These are phyloP conservation scores for Sarcophaga rosellei DNA, from an alignment of 2,888 invertebrate genomes.

Conservation along the genomic window DNA sequence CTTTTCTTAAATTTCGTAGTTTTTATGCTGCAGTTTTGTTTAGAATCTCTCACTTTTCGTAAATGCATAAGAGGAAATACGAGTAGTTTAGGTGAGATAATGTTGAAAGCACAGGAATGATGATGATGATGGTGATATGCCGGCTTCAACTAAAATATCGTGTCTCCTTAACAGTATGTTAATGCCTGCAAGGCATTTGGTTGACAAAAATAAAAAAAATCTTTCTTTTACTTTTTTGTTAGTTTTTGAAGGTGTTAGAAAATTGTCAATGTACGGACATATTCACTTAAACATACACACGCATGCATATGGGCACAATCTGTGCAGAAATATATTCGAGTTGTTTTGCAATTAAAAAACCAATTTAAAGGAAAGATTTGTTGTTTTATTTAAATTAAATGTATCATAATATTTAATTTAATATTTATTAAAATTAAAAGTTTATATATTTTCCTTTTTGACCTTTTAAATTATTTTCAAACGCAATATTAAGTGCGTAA, in stretches of 20 bases:
- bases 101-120: not conserved
- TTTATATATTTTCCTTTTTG: not conserved
- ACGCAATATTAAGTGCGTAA: not conserved
- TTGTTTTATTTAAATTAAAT: no score
- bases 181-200: not conserved
- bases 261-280: not conserved
- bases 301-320: not conserved
- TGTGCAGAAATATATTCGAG: not conserved
- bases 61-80: not conserved
- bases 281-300: not conserved
- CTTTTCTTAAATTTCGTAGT: constrained; percentile 20
- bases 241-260: not conserved
- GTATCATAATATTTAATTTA: no score
- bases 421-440: no score
- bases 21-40: constrained; percentile 1
- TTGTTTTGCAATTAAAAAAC: not conserved
- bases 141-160: no score
- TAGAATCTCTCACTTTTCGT: not conserved
- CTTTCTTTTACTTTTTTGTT: not conserved
- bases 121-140: not conserved
- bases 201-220: not conserved
- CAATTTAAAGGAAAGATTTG: no score
- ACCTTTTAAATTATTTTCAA: not conserved
- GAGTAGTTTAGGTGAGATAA: not conserved
- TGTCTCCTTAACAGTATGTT: no score